Evolutionary conservation across 2,888 invertebrate species (phyloP), one percentile per base, ranked within the genome.

Genomic region (Bruchidius siliquastri): DNA sequence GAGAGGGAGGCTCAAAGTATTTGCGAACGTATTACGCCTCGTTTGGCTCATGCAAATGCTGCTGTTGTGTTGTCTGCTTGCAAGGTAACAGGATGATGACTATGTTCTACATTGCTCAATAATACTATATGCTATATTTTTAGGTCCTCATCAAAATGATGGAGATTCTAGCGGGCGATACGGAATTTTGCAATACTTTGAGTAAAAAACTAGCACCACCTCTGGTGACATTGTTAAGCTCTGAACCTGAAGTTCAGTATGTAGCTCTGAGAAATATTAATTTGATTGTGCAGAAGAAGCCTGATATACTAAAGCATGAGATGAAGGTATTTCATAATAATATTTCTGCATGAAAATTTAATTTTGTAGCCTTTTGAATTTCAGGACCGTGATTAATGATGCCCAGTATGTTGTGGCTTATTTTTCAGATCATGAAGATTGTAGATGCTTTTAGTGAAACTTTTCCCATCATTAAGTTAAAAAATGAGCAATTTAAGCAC

Each of bases 141-240:
- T 18, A 49, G 49, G 49, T 49, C 13, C 49, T 49, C 70, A 99
- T 99, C 97, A 99, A 99, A 86, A 90, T 99, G 80, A 95, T 99
- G 92, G 99, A 99, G 88, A 96, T 99, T 93, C 90, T 99, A 76
- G 79, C 79, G 3, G 92, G 93, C 0, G 96, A 97, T 84, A 93
- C 95, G 0, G 99, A 99, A 85, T 96, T 98, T 83, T 97, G 99
- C 77, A 91, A 92, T 69, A 96, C 96, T 4, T 88, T 99, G 74
- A 96, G 97, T 32, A 97, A 99, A 86, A 99, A 99, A 87, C 88
- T 99, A 81, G 98, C 99, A 3, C 99, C 99, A n/a, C 99, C 99
- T 10, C 90, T 99, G 67, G 99, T 99, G 10, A 99, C 99, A 0
- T 89, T 99, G 73, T 90, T 99, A 13, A 98, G 98, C 69, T 97